phyloP scores from a whole-genome alignment of 2,888 invertebrate species.

The Drosophila demipolita region DNA sequence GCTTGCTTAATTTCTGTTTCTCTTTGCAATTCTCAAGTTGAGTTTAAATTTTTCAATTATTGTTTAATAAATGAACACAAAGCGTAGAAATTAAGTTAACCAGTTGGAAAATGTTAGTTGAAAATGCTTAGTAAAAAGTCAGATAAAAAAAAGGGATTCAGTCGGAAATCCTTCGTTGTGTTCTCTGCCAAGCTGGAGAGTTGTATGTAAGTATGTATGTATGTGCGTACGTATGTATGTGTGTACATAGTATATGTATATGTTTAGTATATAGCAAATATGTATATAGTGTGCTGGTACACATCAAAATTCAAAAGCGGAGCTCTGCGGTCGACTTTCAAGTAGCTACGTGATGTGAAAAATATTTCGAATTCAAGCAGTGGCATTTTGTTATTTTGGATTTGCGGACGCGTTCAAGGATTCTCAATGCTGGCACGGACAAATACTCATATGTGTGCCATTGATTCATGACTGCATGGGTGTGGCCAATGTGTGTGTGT shows the following conservation, averaged over 20 bases:
- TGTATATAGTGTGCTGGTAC: not conserved
- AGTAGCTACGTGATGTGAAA: conserved; percentile 49
- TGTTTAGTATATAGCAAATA: too few species aligned
- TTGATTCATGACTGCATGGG: conserved; percentile 72
- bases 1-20: too few species aligned
- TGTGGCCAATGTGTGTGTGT: conserved; percentile 34
- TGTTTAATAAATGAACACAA: not conserved
- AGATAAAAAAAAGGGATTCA: not conserved
- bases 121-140: not conserved
- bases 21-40: too few species aligned
- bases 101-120: not conserved
- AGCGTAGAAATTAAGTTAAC: not conserved
- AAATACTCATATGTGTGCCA: conserved; percentile 66
- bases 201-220: not conserved
- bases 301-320: conserved; percentile 7
- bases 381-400: conserved; percentile 60
- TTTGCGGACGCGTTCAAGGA: conserved; percentile 50
- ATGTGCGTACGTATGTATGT: too few species aligned
- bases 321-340: conserved; percentile 36
- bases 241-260: too few species aligned
- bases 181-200: not conserved
- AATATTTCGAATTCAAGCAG: conserved; percentile 51
- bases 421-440: conserved; percentile 33
- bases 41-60: too few species aligned
- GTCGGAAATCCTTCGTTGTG: not conserved